Base-by-base conservation (phyloP, 2,113 vertebrate genomes). In the Plestiodon gilberti region DNA sequence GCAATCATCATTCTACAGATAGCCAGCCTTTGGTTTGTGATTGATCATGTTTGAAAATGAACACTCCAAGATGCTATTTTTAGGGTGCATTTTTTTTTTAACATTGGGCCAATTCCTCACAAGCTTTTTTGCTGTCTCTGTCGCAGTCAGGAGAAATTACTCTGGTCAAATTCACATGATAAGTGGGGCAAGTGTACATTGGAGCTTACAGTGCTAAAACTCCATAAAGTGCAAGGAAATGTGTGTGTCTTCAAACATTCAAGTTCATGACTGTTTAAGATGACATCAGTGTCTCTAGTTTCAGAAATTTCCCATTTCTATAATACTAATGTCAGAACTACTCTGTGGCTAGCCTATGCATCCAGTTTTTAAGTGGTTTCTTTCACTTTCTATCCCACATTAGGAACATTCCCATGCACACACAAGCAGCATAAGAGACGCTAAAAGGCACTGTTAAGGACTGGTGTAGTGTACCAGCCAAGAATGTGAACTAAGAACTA, bases 11-110 rank as follows among this genome's bases (percentile, higher is more conserved):
- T 84, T 91, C 94, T 93, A 75, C 93, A 91, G 89, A 93, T 93
- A 90, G 93, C 92, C 90, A 85, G 89, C 88, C 82, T 91, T 92
- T 95, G 87, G 87, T n/a, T 85, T 48, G 82, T 82, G 91, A 89
- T 82, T 65, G 76, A 71, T 89, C 86, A 90, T 87, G 80, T 89
- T 86, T 87, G 89, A 61, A 7, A 88, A 65, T 76, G 94, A 92
- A 89, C 40, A 55, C 85, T 70, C 59, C 73, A 77, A n/a, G 28
- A 4, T 30, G 25, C 30, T 65, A 65, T 3, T 69, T 33, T 69
- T 69, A 55, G 48, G 48, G 43, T 4, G 4, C 8, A 5, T 28
- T 43, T 43, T 75, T 75, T 6, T n/a, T 76, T 55, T 76, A 15
- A 5, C 6, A 75, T 13, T 25, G 14, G 30, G 65, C 30, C 14